Conservation (phyloP, 2,888 invertebrate genomes). For the Drosophila emarginata region DNA sequence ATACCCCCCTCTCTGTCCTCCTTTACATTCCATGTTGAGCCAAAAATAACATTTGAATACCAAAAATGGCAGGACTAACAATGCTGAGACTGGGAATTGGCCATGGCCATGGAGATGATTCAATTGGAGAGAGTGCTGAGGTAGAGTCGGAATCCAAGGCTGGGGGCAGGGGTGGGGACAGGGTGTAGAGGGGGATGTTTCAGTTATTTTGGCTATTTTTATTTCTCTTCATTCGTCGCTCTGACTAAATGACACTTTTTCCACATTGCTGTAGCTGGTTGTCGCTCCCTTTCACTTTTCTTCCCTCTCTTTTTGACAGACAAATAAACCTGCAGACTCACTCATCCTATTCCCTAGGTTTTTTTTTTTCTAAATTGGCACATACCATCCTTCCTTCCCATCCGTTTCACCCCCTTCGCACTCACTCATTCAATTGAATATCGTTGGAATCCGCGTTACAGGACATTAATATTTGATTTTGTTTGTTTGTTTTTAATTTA, state of each 20-base stretch:
- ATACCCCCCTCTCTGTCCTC: constrained; percentile 3
- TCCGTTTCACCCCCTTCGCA: constrained; percentile 4
- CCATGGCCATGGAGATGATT: constrained; percentile 51
- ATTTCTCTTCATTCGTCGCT: constrained; percentile 49
- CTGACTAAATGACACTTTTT: constrained; percentile 61
- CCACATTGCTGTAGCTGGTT: constrained; percentile 22
- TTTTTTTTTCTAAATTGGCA: constrained; percentile 49
- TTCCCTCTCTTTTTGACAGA: constrained; percentile 11
- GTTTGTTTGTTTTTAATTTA: constrained; percentile 69
- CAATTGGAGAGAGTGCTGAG: constrained; percentile 44
- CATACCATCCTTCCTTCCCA: constrained; percentile 26
- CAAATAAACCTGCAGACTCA: constrained; percentile 35
- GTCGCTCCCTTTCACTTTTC: neutral
- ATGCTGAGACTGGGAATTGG: constrained; percentile 27
- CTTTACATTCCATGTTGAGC: constrained; percentile 50
- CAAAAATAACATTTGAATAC: constrained; percentile 66
- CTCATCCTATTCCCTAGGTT: constrained; percentile 34
- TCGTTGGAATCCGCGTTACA: constrained; percentile 53
- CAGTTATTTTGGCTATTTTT: constrained; percentile 38
- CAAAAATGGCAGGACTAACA: constrained; percentile 60
- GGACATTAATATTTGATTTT: constrained; percentile 75
- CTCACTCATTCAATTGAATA: constrained; percentile 37
- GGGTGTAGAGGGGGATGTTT: neutral
- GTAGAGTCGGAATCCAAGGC: neutral
- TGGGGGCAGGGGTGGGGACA: too few relatives aligned